Evolutionary conservation across 2,888 invertebrate genomes (phyloP).

Genomic region (Cantharis nigra): DNA sequence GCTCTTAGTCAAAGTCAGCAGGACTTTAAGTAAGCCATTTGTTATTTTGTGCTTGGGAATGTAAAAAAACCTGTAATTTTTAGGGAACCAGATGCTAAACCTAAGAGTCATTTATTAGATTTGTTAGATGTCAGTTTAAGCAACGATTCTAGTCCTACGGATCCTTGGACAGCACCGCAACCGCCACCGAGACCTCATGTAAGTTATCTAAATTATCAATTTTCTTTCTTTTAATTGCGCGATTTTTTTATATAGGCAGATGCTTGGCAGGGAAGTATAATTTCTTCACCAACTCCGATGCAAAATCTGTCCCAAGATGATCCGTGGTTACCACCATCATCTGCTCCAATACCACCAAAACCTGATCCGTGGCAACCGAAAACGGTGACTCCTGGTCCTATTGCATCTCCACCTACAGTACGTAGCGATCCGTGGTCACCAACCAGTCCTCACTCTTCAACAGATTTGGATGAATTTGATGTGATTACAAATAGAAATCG

Average conservation of each 20-base stretch:
- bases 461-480: conserved; percentile 87
- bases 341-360: conserved; percentile 12
- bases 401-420: conserved; percentile 34
- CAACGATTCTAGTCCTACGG: conserved; percentile 61
- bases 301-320: conserved; percentile 52
- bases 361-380: conserved; percentile 40
- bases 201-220: background rate
- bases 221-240: background rate
- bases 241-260: conserved; percentile 60
- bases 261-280: conserved; percentile 66
- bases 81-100: conserved; percentile 44
- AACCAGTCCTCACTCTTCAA: conserved; percentile 57
- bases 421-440: conserved; percentile 61
- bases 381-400: conserved; percentile 35
- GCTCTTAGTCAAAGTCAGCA: conserved; percentile 92
- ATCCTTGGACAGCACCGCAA: conserved; percentile 76
- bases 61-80: background rate
- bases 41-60: background rate
- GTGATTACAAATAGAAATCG: conserved; percentile 77
- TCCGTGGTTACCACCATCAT: conserved; percentile 64
- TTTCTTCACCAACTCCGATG: conserved; percentile 45
- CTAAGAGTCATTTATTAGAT: conserved; percentile 75
- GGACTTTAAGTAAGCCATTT: conserved; percentile 74
- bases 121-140: conserved; percentile 81
- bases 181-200: conserved; percentile 55